Evolutionary conservation across 2,113 vertebrate genomes (phyloP).

Genomic region (Struthio camelus): DNA sequence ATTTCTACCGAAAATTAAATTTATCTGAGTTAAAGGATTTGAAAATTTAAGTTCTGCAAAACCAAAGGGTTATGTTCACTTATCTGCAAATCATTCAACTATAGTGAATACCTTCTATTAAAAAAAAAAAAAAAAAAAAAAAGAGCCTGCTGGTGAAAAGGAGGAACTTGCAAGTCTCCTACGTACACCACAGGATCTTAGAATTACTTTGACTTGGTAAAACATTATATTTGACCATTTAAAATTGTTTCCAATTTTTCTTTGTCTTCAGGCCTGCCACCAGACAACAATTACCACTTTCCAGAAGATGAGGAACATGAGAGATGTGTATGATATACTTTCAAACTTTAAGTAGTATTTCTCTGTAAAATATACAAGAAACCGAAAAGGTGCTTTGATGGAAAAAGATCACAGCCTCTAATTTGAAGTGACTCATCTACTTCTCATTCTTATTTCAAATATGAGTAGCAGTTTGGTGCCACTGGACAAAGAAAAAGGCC

Average conservation of each 20-base stretch:
- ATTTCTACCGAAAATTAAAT: neutral
- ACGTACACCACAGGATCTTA: neutral
- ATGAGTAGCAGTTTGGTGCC: neutral
- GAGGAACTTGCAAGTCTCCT: neutral
- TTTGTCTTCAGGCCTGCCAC: neutral
- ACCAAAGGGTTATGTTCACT: neutral
- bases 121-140: neutral
- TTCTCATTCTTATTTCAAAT: neutral
- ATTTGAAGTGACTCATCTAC: neutral
- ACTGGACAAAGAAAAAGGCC: neutral
- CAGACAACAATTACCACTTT: neutral
- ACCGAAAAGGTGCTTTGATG: neutral
- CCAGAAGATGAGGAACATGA: neutral
- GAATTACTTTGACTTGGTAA: neutral
- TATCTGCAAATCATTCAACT: neutral
- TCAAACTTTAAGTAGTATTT: neutral
- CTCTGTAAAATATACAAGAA: neutral
- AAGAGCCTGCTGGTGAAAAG: neutral
- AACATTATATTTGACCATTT: neutral
- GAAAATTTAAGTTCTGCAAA: neutral
- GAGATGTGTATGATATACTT: neutral
- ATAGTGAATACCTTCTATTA: neutral
- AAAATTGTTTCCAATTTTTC: neutral
- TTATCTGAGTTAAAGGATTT: neutral
- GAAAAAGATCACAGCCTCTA: neutral